Base-by-base conservation (phyloP, 1,140 invertebrate species). In the Polypedilum pembai region DNA sequence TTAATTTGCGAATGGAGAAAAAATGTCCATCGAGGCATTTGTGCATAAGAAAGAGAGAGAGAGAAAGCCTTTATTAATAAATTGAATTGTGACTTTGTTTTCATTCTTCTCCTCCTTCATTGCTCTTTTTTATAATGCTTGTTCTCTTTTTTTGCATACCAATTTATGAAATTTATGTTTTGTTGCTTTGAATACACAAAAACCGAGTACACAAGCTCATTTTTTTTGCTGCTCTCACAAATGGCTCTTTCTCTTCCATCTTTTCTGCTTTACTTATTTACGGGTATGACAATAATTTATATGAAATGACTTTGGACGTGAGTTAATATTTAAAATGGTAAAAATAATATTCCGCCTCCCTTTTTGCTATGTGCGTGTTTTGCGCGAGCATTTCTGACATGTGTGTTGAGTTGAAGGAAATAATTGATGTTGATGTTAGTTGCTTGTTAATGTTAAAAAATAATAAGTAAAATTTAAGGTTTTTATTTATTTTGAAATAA, bases 161-260 rank as follows among this genome's bases (percentile, higher is more conserved):
- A 69, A 69, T 69, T 69, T 69, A 69, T 69, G 65, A 69, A 20
- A 69, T 69, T 69, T 69, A 69, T 69, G 65, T 69, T 69, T 69
- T 69, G 17, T 69, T 69, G 65, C 18, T 69, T 20, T 69, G 10
- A 56, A 56, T 15, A 56, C n/a, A 33, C 24, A 56, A 56, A 56
- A 56, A 12, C n/a, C 45, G 45, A 56, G 24, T 33, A 33, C 24
- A 33, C 24, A 33, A 33, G 24, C 24, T 33, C 24, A 15, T 56
- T 56, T 15, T 56, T 15, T 56, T 56, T 56, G 10, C 7, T 56
- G 45, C n/a, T 12, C n/a, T 56, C n/a, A 15, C 45, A 12, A 56
- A 56, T 56, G 8, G 45, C 45, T 56, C 45, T 56, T 56, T 56
- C 45, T 33, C 24, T 33, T 33, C 24, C 65, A 69, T 20, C 17